These are phyloP conservation scores for Butorides virescens DNA, from an alignment of 2,113 vertebrate genomes.

Conservation along the genomic window DNA sequence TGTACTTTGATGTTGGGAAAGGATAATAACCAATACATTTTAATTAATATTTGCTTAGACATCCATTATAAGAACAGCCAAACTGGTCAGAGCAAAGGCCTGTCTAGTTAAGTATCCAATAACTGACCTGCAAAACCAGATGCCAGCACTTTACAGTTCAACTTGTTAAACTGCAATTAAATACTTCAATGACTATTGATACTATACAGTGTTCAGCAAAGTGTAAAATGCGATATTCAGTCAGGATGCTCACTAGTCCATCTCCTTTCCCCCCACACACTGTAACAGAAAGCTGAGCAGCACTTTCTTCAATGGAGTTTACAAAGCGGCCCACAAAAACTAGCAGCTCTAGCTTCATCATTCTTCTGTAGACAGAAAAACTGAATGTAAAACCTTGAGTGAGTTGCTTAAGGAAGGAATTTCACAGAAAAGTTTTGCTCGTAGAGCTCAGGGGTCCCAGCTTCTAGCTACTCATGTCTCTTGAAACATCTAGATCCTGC, in stretches of 20 bases:
- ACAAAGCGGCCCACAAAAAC: background rate
- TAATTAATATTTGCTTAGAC: background rate
- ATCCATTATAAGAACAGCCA: background rate
- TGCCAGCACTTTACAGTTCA: background rate
- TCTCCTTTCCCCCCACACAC: background rate
- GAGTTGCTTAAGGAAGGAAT: background rate
- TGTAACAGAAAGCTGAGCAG: background rate
- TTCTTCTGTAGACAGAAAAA: background rate
- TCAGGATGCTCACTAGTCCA: background rate
- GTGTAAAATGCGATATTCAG: background rate
- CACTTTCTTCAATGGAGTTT: background rate
- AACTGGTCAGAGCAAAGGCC: background rate
- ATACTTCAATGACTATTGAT: background rate
- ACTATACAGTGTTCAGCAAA: background rate
- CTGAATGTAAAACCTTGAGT: rapidly evolving
- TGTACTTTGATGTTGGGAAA: background rate
- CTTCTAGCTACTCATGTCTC: background rate
- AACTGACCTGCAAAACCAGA: background rate
- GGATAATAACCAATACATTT: background rate
- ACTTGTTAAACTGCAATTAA: background rate
- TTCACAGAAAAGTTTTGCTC: background rate
- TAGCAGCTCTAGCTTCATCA: background rate
- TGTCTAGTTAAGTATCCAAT: background rate
- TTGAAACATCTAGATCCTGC: background rate
- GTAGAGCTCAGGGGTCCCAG: background rate